Evolutionary conservation across 2,888 invertebrate genomes (phyloP).

Genomic region (Drepanosiphum platanoidis): DNA sequence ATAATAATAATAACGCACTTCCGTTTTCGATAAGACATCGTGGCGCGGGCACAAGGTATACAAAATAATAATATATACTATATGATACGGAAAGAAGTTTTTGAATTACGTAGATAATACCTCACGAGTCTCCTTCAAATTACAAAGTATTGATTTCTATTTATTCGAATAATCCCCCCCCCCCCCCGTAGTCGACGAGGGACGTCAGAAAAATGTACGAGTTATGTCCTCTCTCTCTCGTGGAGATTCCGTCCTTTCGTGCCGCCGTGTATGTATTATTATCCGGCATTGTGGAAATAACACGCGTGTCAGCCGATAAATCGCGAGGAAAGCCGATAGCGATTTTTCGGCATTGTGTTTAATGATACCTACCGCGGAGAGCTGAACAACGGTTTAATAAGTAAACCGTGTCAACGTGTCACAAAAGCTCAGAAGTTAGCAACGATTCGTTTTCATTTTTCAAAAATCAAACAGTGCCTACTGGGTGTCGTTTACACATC

Average conservation of each 20-base stretch:
- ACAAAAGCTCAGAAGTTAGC: background rate
- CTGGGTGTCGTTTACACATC: background rate
- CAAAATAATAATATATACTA: no score
- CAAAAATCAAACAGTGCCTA: background rate
- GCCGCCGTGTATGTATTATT: background rate
- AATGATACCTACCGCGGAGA: background rate
- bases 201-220: background rate
- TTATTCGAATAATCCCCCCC: background rate
- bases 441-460: conserved; percentile 17
- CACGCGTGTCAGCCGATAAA: background rate
- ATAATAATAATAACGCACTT: background rate
- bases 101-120: background rate
- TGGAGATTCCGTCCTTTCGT: background rate
- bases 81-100: background rate
- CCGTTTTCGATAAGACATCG: background rate
- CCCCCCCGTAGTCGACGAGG: background rate
- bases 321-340: background rate
- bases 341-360: background rate
- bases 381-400: background rate
- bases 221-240: background rate
- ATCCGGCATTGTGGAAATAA: background rate
- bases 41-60: background rate
- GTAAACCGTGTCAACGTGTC: background rate
- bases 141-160: background rate
- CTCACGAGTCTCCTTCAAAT: background rate